Conservation (phyloP, 1,140 invertebrate species). For the Chrysopa pallens region DNA sequence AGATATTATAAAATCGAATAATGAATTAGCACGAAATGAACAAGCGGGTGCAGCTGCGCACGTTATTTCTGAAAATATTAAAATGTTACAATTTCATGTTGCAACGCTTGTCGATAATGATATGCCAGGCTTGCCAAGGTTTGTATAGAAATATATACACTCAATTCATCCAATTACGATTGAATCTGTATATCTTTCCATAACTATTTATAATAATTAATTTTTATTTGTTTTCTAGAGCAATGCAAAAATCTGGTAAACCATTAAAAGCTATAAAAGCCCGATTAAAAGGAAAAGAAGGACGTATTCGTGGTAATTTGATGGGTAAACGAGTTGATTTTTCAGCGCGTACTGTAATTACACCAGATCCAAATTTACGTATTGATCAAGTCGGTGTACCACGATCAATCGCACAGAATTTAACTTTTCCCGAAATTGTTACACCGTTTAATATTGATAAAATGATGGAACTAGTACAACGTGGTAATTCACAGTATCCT, state of each 20-base stretch:
- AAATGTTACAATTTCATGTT: conserved; percentile 97
- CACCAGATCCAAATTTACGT: conserved; percentile 94
- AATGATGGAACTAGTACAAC: conserved; percentile 89
- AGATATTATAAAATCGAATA: conserved; percentile 98
- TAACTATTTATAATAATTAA: conserved; percentile 8
- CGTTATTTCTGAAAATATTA: conserved; percentile 91
- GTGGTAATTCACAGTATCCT: conserved; percentile 96
- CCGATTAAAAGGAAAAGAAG: conserved; percentile 86
- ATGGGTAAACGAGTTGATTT: conserved; percentile 99
- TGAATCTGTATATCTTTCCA: conserved; percentile 1
- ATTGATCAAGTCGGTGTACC: conserved; percentile 99
- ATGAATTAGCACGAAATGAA: conserved; percentile 90
- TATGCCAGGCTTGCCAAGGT: conserved; percentile 90
- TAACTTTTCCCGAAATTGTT: conserved; percentile 98
- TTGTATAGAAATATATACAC: too few relatives aligned
- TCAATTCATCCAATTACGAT: not conserved
- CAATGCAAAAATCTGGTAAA: conserved; percentile 97
- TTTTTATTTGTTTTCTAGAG: conserved; percentile 29
- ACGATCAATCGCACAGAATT: conserved; percentile 93
- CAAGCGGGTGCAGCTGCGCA: conserved; percentile 90
- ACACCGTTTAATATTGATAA: conserved; percentile 98
- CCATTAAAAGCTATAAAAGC: conserved; percentile 96
- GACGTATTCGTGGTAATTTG: conserved; percentile 92
- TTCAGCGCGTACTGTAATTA: conserved; percentile 97
- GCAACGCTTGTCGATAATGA: conserved; percentile 97